Percentiles rank a stretch among this genome's conserved stretches.
phyloP scores from a whole-genome alignment of 2,888 invertebrate genomes.

The Aphodius sticticus region DNA sequence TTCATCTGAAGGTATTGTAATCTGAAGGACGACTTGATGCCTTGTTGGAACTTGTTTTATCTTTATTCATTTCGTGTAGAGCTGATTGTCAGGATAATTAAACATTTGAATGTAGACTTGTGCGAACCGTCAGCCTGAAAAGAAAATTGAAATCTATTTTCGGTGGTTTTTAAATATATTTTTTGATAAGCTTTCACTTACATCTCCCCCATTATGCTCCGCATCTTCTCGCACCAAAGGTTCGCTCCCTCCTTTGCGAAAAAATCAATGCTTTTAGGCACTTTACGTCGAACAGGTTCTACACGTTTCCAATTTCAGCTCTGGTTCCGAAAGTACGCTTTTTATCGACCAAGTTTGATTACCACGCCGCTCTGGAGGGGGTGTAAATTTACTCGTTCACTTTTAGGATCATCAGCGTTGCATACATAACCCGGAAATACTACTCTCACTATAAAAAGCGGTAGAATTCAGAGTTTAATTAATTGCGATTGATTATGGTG shows the following conservation, averaged over 20 bases:
- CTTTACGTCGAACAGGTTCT: background rate
- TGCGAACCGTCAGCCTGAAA: background rate
- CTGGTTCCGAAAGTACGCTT: background rate
- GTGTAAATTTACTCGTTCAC: background rate
- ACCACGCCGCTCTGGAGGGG: background rate
- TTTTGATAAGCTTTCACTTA: background rate
- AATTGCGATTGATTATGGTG: background rate
- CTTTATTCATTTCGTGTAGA: too few species aligned
- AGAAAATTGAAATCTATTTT: conserved; percentile 4
- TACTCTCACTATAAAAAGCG: background rate
- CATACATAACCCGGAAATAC: background rate
- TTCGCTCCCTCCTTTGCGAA: background rate
- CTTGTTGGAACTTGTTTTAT: too few species aligned
- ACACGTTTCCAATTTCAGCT: conserved; percentile 4
- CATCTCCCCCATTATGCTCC: background rate
- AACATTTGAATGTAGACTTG: too few species aligned
- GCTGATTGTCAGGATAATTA: too few species aligned
- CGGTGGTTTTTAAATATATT: background rate
- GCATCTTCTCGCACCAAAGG: background rate
- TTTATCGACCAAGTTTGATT: background rate
- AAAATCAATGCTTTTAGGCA: background rate
- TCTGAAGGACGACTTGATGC: too few species aligned
- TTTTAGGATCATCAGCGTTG: background rate
- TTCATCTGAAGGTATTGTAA: too few species aligned
- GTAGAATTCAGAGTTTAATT: background rate